Conservation (phyloP, 2,797 vertebrate species). For the Sphaeramia orbicularis region DNA sequence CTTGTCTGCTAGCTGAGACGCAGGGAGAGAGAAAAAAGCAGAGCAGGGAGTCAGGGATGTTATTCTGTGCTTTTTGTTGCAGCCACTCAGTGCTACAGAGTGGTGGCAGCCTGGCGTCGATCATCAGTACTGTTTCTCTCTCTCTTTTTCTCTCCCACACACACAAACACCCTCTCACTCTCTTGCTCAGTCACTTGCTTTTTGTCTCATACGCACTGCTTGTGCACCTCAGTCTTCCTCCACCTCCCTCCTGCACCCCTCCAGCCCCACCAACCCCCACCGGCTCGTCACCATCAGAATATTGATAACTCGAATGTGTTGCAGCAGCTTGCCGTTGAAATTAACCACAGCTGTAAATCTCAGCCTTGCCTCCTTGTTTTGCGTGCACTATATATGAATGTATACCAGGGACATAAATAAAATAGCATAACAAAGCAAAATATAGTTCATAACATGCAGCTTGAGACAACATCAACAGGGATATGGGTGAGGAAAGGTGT, state of each 20-base stretch:
- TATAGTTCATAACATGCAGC: constrained; percentile 34
- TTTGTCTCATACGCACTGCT: constrained; percentile 80
- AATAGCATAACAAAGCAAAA: constrained; percentile 40
- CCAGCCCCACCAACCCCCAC: constrained; percentile 39
- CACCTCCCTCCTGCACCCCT: constrained; percentile 62
- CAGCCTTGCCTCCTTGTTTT: constrained; percentile 48
- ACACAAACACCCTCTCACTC: constrained; percentile 85
- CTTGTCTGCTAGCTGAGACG: constrained; percentile 92
- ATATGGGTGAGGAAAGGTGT: constrained; percentile 1
- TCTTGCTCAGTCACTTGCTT: constrained; percentile 91
- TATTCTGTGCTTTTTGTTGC: constrained; percentile 96
- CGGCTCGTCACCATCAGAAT: constrained; percentile 85
- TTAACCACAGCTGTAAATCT: constrained; percentile 82
- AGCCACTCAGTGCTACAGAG: constrained; percentile 98
- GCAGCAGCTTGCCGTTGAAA: constrained; percentile 82
- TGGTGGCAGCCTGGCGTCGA: constrained; percentile 98
- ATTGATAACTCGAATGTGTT: constrained; percentile 87
- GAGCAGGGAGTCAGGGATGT: constrained; percentile 83
- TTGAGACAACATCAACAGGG: constrained; percentile 27
- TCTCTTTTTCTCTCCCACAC: constrained; percentile 81
- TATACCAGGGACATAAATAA: constrained; percentile 39
- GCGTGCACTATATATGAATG: constrained; percentile 33
- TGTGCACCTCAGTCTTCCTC: constrained; percentile 82
- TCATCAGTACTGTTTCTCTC: constrained; percentile 95
- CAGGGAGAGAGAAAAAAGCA: constrained; percentile 88